Evolutionary conservation across 2,113 vertebrate genomes (phyloP), one percentile per base, ranked within the genome.

Genomic region (Cygnus atratus): DNA sequence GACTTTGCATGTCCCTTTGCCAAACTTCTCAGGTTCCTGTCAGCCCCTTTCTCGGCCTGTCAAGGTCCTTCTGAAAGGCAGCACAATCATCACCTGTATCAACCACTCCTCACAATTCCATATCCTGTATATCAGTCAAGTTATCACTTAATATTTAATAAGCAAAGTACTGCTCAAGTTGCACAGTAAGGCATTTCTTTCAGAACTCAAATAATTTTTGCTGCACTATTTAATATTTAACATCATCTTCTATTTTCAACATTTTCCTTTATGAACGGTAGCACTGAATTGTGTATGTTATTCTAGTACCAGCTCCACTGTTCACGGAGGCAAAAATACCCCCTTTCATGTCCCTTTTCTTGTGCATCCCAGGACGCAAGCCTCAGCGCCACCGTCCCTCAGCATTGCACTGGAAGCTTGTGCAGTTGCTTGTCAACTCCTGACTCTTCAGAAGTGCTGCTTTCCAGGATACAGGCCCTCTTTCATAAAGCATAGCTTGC

Each of bases 381-480:
- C 19, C 66, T 66, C 28, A 46, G 78, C 26, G 76, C 68, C 83
- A 33, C 2, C 0, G 0, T 41, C 58, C 59, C 46, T 54, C 6
- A 3, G 80, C 2, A 0, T 1, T 9, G 31, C 5, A 4, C 73
- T 94, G 80, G 68, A 84, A 78, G 76, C 65, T 72, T 12, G 21
- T 67, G 62, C 55, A 66, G 63, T 58, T 86, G 41, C 72, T 86
- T 63, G 41, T 59, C 83, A 84, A 33, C 58, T 24, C 29, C 63
- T 55, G 50, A 11, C 76, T 67, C 54, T 57, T 31, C 3, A 31
- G 15, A 86, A 93, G 73, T 11, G 37, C 65, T 84, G 80, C 92
- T 86, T 90, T 84, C 92, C 73, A 94, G 86, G 88, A 96, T 63
- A 95, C 80, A 96, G 91, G 61, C 86, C 46, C 54, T 52, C 92